Evolutionary conservation across 2,888 invertebrate genomes (phyloP).

Genomic region (Troides aeacus): DNA sequence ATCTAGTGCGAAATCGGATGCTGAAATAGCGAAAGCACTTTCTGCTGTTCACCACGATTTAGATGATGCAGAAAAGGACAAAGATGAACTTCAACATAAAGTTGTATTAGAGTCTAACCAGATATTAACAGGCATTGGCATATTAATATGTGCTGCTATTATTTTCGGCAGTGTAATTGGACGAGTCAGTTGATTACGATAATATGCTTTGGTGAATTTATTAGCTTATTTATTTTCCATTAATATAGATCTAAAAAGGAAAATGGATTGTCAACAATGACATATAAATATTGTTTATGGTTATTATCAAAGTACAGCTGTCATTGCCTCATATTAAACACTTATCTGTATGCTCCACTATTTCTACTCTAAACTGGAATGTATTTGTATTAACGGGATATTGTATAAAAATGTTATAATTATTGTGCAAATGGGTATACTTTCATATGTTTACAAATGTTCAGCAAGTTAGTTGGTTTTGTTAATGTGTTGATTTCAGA

Average conservation of each 20-base stretch:
- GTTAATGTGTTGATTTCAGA: conserved; percentile 13
- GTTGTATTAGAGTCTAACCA: conserved; percentile 58
- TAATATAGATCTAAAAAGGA: neutral
- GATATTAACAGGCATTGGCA: conserved; percentile 59
- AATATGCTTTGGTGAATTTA: neutral
- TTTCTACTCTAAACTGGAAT: conserved; percentile 4
- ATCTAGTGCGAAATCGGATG: conserved; percentile 65
- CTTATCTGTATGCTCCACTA: neutral
- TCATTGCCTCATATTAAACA: neutral
- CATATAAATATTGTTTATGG: neutral
- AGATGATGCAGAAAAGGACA: conserved; percentile 56
- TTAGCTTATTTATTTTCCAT: neutral
- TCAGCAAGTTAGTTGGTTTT: conserved; percentile 12
- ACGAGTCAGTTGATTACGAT: conserved; percentile 57
- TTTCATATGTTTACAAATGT: conserved; percentile 1
- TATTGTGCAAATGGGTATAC: conserved; percentile 6
- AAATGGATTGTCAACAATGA: neutral
- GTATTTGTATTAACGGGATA: no score
- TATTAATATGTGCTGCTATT: conserved; percentile 60
- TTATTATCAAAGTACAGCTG: neutral
- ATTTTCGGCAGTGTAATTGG: conserved; percentile 64
- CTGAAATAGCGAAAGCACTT: conserved; percentile 61
- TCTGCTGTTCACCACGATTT: conserved; percentile 66
- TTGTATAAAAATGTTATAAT: no score
- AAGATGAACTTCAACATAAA: conserved; percentile 39